Percentiles rank a stretch among this genome's conserved stretches.
Evolutionary conservation across 2,888 invertebrate genomes (phyloP).

Genomic region (Drepanosiphum platanoidis): DNA sequence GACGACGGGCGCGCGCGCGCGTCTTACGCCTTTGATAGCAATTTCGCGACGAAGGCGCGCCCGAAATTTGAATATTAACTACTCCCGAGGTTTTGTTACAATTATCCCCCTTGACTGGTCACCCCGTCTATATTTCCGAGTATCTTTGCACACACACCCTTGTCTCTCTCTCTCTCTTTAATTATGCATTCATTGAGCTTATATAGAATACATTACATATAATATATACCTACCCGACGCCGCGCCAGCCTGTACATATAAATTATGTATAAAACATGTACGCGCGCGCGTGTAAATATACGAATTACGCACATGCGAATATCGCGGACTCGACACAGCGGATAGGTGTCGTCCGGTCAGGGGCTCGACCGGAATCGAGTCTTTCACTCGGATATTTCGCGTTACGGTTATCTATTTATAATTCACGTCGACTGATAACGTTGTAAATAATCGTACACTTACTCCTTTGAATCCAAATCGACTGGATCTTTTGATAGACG

Average conservation of each 20-base stretch:
- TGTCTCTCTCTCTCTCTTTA: background rate
- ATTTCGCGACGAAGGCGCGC: conserved; percentile 28
- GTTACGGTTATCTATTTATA: conserved; percentile 14
- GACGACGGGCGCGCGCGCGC: no score
- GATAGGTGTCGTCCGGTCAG: no score
- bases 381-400: background rate
- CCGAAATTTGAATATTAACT: conserved; percentile 40
- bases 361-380: background rate
- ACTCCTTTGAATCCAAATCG: conserved; percentile 78
- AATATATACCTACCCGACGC: no score
- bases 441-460: conserved; percentile 68
- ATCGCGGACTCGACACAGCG: background rate
- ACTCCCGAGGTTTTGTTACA: conserved; percentile 7
- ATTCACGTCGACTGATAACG: conserved; percentile 13
- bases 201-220: background rate
- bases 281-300: background rate
- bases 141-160: conserved; percentile 3
- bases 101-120: conserved; percentile 36
- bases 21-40: background rate
- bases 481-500: conserved; percentile 81
- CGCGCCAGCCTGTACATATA: background rate
- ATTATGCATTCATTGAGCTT: conserved; percentile 25
- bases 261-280: background rate
- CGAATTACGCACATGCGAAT: background rate
- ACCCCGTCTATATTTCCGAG: background rate